phyloP scores from a whole-genome alignment of 2,888 invertebrate genomes.

The Epirrita christyi region DNA sequence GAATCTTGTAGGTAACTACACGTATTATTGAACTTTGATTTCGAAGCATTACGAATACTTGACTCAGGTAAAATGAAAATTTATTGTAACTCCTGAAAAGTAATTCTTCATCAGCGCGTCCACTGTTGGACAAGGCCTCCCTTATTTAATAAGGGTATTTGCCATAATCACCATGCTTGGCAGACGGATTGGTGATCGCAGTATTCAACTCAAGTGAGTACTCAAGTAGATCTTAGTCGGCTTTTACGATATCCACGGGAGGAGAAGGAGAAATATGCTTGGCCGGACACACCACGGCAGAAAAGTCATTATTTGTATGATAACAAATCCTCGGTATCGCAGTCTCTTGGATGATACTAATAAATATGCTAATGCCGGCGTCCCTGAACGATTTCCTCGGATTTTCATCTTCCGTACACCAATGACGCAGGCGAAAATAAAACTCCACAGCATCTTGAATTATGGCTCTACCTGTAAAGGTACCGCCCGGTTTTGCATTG shows the following conservation, averaged over 20 bases:
- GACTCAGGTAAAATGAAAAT: background rate
- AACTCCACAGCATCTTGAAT: conserved; percentile 61
- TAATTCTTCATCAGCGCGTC: too few species aligned
- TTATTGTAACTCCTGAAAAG: conserved; percentile 47
- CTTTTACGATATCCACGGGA: too few species aligned
- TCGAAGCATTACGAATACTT: too few species aligned
- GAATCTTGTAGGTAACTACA: background rate
- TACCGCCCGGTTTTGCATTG: conserved; percentile 46
- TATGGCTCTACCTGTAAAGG: conserved; percentile 57
- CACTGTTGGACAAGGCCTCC: too few species aligned
- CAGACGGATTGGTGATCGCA: too few species aligned
- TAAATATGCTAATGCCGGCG: conserved; percentile 77
- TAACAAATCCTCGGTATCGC: conserved; percentile 60
- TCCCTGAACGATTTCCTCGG: conserved; percentile 76
- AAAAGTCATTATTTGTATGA: conserved; percentile 73
- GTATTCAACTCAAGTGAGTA: too few species aligned
- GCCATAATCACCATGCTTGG: too few species aligned
- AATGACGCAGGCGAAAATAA: conserved; percentile 73
- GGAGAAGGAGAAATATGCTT: too few species aligned
- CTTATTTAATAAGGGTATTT: too few species aligned
- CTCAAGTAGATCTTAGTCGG: too few species aligned
- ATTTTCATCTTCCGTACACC: conserved; percentile 72
- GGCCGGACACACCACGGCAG: too few species aligned
- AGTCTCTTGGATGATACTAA: conserved; percentile 70
- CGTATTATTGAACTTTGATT: too few species aligned